Conservation (phyloP, 2,888 invertebrate species). For the Lacanobia wlatinum region DNA sequence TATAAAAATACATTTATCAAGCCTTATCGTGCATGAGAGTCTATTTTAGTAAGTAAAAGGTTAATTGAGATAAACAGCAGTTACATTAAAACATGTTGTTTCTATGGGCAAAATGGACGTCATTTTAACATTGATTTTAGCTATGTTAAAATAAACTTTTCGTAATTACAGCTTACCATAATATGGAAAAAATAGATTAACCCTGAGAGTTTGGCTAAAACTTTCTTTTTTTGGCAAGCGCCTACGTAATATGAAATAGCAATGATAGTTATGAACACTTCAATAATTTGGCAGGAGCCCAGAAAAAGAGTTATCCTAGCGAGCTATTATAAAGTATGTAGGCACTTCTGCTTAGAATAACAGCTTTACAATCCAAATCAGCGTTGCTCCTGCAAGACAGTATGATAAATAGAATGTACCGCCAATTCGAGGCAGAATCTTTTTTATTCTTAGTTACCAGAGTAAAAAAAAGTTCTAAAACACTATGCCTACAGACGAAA, state of each 20-base stretch:
- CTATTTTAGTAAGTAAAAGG: conserved; percentile 31
- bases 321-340: neutral
- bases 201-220: neutral
- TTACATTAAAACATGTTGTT: neutral
- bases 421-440: no score
- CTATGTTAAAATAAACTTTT: neutral
- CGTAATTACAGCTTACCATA: neutral
- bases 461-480: no score
- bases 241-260: conserved; percentile 17
- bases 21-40: conserved; percentile 30
- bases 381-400: neutral
- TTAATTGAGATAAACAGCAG: conserved; percentile 14
- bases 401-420: neutral
- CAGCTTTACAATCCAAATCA: neutral
- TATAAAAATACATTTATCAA: conserved; percentile 30
- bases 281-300: conserved; percentile 29
- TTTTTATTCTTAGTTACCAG: no score
- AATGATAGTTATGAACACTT: conserved; percentile 13
- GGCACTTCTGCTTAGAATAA: neutral
- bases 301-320: conserved; percentile 14
- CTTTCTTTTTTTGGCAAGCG: conserved; percentile 22
- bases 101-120: neutral
- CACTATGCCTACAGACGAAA: no score
- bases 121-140: neutral
- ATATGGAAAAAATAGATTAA: neutral